These are phyloP conservation scores for Hoplodrina blanda DNA, from an alignment of 2,888 invertebrate genomes.

Conservation along the genomic window DNA sequence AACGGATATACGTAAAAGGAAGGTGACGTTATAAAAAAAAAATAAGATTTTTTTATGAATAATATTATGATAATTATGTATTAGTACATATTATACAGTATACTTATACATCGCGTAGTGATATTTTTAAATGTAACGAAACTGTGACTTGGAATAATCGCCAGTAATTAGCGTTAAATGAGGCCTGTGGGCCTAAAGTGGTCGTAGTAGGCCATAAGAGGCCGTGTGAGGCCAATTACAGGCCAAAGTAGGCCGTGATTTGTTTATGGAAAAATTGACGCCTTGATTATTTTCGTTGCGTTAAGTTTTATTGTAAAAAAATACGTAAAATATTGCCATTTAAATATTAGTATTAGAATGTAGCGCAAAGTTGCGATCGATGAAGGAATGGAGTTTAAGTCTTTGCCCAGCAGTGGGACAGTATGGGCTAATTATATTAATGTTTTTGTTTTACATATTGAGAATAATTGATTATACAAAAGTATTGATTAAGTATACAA, in stretches of 20 bases:
- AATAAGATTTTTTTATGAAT: constrained; percentile 68
- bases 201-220: background rate
- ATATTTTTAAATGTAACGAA: constrained; percentile 74
- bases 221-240: background rate
- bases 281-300: constrained; percentile 13
- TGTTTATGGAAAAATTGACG: constrained; percentile 39
- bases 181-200: constrained; percentile 24
- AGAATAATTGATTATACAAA: no score
- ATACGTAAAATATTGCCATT: no score
- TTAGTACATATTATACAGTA: constrained; percentile 65
- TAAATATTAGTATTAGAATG: no score
- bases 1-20: constrained; percentile 88
- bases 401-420: no score
- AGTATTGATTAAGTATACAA: no score
- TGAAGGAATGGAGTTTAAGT: no score
- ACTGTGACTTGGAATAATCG: constrained; percentile 63
- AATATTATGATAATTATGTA: constrained; percentile 64
- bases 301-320: background rate
- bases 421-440: no score
- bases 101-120: constrained; percentile 70
- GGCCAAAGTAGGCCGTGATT: constrained; percentile 12
- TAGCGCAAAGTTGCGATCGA: no score
- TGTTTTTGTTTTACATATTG: no score
- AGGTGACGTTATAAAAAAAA: constrained; percentile 74
- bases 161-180: constrained; percentile 51